phyloP scores from a whole-genome alignment of 2,797 vertebrate genomes.

The Geotrypetes seraphini region DNA sequence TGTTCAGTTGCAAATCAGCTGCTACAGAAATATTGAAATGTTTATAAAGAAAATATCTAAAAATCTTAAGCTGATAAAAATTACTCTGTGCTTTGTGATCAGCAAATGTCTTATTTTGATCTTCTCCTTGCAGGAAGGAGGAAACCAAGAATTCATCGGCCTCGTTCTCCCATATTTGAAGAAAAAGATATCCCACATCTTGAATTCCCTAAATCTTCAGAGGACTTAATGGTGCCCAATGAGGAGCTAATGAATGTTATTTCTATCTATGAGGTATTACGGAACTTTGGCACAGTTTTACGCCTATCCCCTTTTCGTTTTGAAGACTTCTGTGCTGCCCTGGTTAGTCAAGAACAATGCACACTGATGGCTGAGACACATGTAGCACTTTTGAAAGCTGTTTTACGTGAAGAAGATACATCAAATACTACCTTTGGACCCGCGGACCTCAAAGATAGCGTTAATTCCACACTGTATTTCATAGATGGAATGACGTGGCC shows the following conservation, averaged over 20 bases:
- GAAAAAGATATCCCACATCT: slow-evolving; percentile 80
- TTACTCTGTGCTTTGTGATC: too few species aligned
- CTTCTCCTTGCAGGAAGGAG: slow-evolving; percentile 65
- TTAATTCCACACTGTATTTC: slow-evolving; percentile 91
- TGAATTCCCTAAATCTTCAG: slow-evolving; percentile 87
- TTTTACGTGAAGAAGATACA: slow-evolving; percentile 92
- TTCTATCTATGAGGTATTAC: slow-evolving; percentile 88
- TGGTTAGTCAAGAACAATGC: slow-evolving; percentile 90
- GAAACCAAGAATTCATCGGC: slow-evolving; percentile 65
- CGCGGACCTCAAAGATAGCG: slow-evolving; percentile 90
- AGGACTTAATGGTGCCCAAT: slow-evolving; percentile 83
- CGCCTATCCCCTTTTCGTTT: slow-evolving; percentile 91
- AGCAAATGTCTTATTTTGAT: neutral
- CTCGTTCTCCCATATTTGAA: slow-evolving; percentile 78
- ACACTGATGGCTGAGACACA: slow-evolving; percentile 92
- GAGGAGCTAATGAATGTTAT: slow-evolving; percentile 85
- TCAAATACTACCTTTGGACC: slow-evolving; percentile 94
- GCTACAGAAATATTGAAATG: too few species aligned
- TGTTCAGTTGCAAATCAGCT: too few species aligned
- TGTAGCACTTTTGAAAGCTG: slow-evolving; percentile 84
- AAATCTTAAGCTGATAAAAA: too few species aligned
- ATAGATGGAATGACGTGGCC: slow-evolving; percentile 97
- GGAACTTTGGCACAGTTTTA: slow-evolving; percentile 88
- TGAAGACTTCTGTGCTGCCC: slow-evolving; percentile 89
- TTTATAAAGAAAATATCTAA: too few species aligned